Percentiles rank a stretch among this genome's conserved stretches.
Conservation (phyloP, 2,797 vertebrate species). For the Chromis chromis region DNA sequence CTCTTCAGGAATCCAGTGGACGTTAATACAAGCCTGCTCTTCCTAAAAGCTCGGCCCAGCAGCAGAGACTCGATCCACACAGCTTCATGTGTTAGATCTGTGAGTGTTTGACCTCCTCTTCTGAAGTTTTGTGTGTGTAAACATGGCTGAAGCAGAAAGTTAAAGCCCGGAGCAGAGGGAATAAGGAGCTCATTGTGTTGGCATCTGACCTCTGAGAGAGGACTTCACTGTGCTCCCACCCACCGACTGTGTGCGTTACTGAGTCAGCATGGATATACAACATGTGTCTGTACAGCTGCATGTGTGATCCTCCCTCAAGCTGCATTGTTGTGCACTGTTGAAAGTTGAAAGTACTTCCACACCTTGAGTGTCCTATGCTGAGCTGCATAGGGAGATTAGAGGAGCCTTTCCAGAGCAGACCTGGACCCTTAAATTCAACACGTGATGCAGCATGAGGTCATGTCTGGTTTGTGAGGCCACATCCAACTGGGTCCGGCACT, state of each 20-base stretch:
- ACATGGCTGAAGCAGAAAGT: slow-evolving; percentile 61
- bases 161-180: slow-evolving; percentile 52
- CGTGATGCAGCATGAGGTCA: slow-evolving; percentile 58
- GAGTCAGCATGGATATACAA: slow-evolving; percentile 26
- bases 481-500: slow-evolving; percentile 28
- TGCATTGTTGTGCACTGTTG: neutral
- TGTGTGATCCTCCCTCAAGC: neutral
- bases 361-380: neutral
- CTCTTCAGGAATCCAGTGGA: neutral
- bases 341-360: neutral
- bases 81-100: slow-evolving; percentile 56
- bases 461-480: slow-evolving; percentile 52
- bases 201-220: slow-evolving; percentile 55
- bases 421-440: slow-evolving; percentile 15
- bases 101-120: slow-evolving; percentile 63
- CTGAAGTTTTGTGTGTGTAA: slow-evolving; percentile 74
- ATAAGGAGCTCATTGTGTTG: slow-evolving; percentile 76
- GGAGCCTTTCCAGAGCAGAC: slow-evolving; percentile 23
- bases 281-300: slow-evolving; percentile 15
- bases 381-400: neutral
- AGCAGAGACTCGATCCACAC: slow-evolving; percentile 1
- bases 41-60: neutral
- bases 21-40: neutral
- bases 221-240: slow-evolving; percentile 51
- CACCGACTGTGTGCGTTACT: slow-evolving; percentile 10